phyloP scores from a whole-genome alignment of 2,888 invertebrate genomes.

The Acanthosepion esculentum region DNA sequence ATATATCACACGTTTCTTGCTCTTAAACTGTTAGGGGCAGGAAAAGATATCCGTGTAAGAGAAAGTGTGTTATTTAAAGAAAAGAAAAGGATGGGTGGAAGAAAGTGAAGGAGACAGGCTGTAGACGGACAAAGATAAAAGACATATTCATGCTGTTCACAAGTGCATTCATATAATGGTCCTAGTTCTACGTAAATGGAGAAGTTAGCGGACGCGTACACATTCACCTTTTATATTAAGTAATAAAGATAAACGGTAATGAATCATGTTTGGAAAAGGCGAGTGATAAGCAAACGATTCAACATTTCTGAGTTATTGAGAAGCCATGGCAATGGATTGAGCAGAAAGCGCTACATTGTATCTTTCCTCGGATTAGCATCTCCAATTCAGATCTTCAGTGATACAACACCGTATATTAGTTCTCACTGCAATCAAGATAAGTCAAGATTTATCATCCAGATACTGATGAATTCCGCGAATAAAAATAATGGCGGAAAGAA shows the following conservation, averaged over 20 bases:
- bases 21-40: neutral
- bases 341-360: neutral
- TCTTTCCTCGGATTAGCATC: constrained; percentile 16
- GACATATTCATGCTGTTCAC: neutral
- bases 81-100: neutral
- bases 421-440: constrained; percentile 33
- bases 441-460: constrained; percentile 23
- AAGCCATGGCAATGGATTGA: neutral
- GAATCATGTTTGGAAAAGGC: neutral
- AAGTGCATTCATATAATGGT: neutral
- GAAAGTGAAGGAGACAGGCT: neutral
- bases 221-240: constrained; percentile 22
- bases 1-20: neutral
- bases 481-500: neutral
- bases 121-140: neutral
- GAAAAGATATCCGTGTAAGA: neutral
- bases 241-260: constrained; percentile 33
- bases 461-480: neutral
- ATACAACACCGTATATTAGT: constrained; percentile 33
- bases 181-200: neutral
- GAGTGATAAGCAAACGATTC: neutral
- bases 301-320: constrained; percentile 1
- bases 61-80: neutral
- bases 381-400: constrained; percentile 5
- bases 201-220: neutral